Conservation (phyloP, 1,140 invertebrate genomes). For the Amphibalanus amphitrite region DNA sequence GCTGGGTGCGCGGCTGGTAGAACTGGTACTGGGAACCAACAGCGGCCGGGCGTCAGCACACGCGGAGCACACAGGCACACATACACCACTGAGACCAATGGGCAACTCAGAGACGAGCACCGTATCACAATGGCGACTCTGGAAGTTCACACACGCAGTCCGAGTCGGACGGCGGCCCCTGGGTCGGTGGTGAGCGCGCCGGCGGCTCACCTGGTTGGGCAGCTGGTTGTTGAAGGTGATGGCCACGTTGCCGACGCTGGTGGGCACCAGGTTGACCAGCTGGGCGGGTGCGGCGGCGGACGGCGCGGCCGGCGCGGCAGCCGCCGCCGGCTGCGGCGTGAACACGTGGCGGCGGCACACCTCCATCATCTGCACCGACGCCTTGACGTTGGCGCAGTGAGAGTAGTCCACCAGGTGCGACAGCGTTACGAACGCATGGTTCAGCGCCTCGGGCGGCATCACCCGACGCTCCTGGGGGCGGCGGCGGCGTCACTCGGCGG, state of each 20-base stretch:
- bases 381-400: slow-evolving; percentile 89
- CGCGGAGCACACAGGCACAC: background rate
- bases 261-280: slow-evolving; percentile 47
- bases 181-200: too few species aligned
- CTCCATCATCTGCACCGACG: slow-evolving; percentile 92
- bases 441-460: slow-evolving; percentile 83
- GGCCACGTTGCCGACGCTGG: slow-evolving; percentile 63
- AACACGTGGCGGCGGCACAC: slow-evolving; percentile 40
- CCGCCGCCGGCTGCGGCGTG: slow-evolving; percentile 29
- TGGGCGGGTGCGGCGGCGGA: slow-evolving; percentile 22
- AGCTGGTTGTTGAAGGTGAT: slow-evolving; percentile 70
- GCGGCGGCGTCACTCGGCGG: too few species aligned
- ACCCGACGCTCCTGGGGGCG: slow-evolving; percentile 61
- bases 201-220: slow-evolving; percentile 35
- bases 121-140: too few species aligned
- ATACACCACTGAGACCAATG: slow-evolving; percentile 3
- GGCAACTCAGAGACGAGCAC: too few species aligned
- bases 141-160: too few species aligned
- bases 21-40: slow-evolving; percentile 55
- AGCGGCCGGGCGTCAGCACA: slow-evolving; percentile 1
- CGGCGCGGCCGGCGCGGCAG: slow-evolving; percentile 17
- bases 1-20: slow-evolving; percentile 39
- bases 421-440: slow-evolving; percentile 84
- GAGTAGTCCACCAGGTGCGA: slow-evolving; percentile 89
- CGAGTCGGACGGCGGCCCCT: too few species aligned